These are phyloP conservation scores for Leptobrachium ailaonicum DNA, from an alignment of 2,113 vertebrate genomes.

Conservation along the genomic window DNA sequence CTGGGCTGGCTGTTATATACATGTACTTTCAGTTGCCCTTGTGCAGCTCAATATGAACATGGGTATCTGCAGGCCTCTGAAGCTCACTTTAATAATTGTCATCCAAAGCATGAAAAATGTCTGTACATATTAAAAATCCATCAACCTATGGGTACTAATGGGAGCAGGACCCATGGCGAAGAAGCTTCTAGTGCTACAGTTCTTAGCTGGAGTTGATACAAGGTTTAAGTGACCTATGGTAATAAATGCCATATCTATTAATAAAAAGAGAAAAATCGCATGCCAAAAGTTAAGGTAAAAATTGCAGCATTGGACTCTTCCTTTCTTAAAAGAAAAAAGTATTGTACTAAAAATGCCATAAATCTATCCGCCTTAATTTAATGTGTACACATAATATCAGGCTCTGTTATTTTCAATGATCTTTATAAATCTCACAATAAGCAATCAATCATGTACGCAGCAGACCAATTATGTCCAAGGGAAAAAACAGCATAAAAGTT, in stretches of 20 bases:
- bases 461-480: constrained; percentile 2
- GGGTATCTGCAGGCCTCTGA: constrained; percentile 54
- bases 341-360: not conserved
- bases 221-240: constrained; percentile 48
- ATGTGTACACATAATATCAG: constrained; percentile 7
- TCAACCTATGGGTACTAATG: constrained; percentile 59
- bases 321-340: not conserved
- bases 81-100: constrained; percentile 57
- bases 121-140: constrained; percentile 61
- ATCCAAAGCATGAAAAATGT: constrained; percentile 63
- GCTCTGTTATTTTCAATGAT: constrained; percentile 20
- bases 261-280: constrained; percentile 39
- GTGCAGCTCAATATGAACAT: constrained; percentile 53
- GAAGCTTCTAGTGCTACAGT: constrained; percentile 44
- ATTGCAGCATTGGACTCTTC: too few species aligned
- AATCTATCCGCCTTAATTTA: constrained; percentile 11
- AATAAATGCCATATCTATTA: constrained; percentile 47
- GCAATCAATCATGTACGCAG: constrained; percentile 13
- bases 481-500: not conserved
- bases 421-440: constrained; percentile 31
- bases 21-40: constrained; percentile 58
- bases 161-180: constrained; percentile 56
- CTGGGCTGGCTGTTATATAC: constrained; percentile 24
- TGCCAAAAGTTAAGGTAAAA: constrained; percentile 15
- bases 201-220: constrained; percentile 37